Conservation (phyloP, 2,113 vertebrate species). For the Odontophorus gujanensis region DNA sequence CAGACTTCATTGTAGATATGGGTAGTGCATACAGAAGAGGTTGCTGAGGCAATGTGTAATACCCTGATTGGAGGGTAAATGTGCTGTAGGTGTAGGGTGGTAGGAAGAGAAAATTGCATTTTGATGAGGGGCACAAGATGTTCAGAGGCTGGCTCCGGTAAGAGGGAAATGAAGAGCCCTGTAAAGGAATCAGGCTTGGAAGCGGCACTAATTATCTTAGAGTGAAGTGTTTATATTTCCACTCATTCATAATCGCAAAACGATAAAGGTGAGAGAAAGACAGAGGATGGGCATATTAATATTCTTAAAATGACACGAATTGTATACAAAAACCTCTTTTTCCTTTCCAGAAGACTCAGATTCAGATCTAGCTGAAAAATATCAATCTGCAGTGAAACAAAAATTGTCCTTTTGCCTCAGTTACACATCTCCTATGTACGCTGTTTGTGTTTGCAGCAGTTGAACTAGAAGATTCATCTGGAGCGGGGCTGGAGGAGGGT, state of each 20-base stretch:
- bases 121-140: slow-evolving; percentile 22
- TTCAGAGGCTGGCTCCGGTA: not conserved
- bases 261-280: not conserved
- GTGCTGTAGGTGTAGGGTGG: not conserved
- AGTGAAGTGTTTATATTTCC: not conserved
- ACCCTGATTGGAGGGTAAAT: not conserved
- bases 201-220: not conserved
- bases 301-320: not conserved
- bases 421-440: not conserved
- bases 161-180: not conserved
- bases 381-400: not conserved
- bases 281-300: not conserved
- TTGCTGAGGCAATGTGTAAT: slow-evolving; percentile 27
- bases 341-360: not conserved
- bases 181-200: not conserved
- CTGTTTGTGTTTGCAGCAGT: not conserved
- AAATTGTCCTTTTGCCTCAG: not conserved
- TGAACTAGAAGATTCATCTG: not conserved
- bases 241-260: not conserved
- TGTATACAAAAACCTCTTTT: not conserved
- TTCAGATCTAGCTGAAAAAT: slow-evolving; percentile 5
- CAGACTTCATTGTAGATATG: not conserved
- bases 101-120: not conserved
- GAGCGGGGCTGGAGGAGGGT: not conserved
- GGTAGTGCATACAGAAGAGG: slow-evolving; percentile 38